Evolutionary conservation across 2,113 vertebrate genomes (phyloP), one percentile per base, ranked within the genome.

Genomic region (Gambusia affinis): DNA sequence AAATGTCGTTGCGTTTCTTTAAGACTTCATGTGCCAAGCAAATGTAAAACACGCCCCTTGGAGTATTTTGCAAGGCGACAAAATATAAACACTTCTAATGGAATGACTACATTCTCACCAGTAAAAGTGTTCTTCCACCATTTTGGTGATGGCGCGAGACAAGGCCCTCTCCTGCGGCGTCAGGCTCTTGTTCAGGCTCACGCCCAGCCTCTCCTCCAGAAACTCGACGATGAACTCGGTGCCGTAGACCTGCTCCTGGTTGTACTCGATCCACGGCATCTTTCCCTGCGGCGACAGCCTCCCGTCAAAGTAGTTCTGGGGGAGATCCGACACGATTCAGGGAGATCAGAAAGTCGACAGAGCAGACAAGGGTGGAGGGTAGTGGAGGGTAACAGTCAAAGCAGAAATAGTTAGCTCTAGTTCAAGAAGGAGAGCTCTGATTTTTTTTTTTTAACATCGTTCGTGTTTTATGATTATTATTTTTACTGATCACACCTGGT

Each of bases 221-320:
- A 98, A 99, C 90, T 99, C 97, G 70, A 98, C 97, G 90, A 98
- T 98, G 90, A 99, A 99, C 80, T 99, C 98, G 0, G 97, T 95
- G 76, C 97, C 97, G 80, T 93, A 97, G 65, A 97, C 97, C 66
- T 96, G 95, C 92, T 96, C 96, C 86, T 95, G 93, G 91, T 98
- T 98, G 93, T 99, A 99, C 91, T 98, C 97, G 64, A 99, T 97
- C 98, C 98, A 99, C 39, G 98, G 98, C 98, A 99, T 99, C 90
- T 99, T 99, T 78, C 97, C 98, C 94, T 98, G 98, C 60, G 97
- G 96, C 39, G 98, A 99, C 82, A 99, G 96, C 92, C 97, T 98
- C 92, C 98, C 98, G 85, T 98, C 97, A 88, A 99, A 99, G 94
- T 97, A 98, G 92, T 98, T 99, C 98, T 99, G 79, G 70, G 81